Percentiles rank a stretch among this genome's conserved stretches.
phyloP scores from a whole-genome alignment of 30 jellyfish, hydroid and myxozoan genomes.

The Aurelia sp. region DNA sequence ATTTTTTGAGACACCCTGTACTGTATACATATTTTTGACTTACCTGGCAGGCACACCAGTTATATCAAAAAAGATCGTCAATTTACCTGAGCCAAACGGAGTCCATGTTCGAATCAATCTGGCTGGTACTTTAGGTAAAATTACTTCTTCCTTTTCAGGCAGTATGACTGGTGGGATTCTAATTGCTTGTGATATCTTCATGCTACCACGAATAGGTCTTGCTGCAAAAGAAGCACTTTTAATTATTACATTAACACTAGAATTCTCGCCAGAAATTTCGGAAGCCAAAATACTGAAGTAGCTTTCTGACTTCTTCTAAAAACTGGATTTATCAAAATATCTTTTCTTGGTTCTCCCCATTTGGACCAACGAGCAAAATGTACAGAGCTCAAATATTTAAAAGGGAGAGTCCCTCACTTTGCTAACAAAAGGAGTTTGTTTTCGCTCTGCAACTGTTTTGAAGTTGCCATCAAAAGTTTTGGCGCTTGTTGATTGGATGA shows the following conservation, averaged over 20 bases:
- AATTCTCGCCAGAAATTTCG: not conserved
- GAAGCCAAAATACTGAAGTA: not conserved
- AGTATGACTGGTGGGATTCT: slow-evolving; percentile 39
- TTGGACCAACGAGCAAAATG: too few species aligned
- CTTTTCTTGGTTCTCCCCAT: not conserved
- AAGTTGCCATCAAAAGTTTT: too few species aligned
- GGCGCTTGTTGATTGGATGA: too few species aligned
- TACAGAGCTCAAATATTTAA: too few species aligned
- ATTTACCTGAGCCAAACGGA: slow-evolving; percentile 67
- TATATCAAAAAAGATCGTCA: too few species aligned
- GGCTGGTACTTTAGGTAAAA: slow-evolving; percentile 30
- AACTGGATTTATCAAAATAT: not conserved
- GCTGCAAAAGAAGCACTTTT: not conserved
- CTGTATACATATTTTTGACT: too few species aligned
- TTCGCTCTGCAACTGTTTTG: too few species aligned
- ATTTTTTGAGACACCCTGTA: too few species aligned
- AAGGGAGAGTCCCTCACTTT: too few species aligned
- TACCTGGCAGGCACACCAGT: too few species aligned
- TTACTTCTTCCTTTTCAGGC: slow-evolving; percentile 61
- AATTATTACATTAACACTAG: not conserved
- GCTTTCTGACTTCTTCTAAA: too few species aligned
- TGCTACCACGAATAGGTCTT: slow-evolving; percentile 53
- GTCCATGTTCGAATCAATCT: slow-evolving; percentile 37
- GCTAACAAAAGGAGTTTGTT: too few species aligned
- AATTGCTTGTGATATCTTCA: slow-evolving; percentile 31